Conservation (phyloP, 2,797 vertebrate genomes). For the Sphenopsis melanotis region DNA sequence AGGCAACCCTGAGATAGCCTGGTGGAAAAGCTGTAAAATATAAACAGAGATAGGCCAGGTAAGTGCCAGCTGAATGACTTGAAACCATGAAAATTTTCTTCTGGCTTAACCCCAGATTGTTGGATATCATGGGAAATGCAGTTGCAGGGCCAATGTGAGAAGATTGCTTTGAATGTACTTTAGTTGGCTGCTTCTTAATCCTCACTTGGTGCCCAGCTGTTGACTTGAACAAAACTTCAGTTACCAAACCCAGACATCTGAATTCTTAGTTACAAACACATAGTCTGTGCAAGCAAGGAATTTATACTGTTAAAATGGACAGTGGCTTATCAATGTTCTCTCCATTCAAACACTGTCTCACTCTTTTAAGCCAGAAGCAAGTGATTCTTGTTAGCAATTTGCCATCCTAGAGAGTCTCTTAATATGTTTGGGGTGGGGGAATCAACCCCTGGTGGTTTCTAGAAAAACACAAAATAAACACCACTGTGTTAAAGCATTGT, state of each 20-base stretch:
- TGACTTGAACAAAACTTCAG: neutral
- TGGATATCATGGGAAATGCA: neutral
- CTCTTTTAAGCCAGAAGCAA: neutral
- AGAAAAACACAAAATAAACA: neutral
- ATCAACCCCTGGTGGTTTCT: neutral
- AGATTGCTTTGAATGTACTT: neutral
- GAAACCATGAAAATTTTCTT: neutral
- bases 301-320: neutral
- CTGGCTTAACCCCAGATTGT: neutral
- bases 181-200: neutral
- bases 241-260: neutral
- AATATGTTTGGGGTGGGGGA: neutral
- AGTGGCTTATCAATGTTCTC: neutral
- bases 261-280: neutral
- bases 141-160: neutral
- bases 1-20: neutral
- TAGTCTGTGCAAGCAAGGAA: neutral
- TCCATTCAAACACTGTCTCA: neutral
- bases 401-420: neutral
- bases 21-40: neutral
- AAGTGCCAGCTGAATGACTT: neutral
- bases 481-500: neutral
- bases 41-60: neutral
- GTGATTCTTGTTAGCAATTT: neutral
- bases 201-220: neutral